Base-by-base conservation (phyloP, 2,113 vertebrate genomes). In the Bagarius yarrelli region DNA sequence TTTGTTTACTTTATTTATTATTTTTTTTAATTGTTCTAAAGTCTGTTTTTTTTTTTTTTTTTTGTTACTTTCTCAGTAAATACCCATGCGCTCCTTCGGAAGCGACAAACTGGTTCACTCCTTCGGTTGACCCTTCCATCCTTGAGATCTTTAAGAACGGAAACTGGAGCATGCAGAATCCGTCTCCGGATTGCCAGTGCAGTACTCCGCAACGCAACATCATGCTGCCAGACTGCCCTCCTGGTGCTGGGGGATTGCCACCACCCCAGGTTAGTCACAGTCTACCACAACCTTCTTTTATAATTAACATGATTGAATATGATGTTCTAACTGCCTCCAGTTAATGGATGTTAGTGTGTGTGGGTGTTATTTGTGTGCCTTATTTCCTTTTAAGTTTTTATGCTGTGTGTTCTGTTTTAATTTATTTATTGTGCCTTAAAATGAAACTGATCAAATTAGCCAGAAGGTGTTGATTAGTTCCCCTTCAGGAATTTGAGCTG, bases 151-250 rank as follows among this genome's bases (percentile, higher is more conserved):
- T 98, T 85, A 85, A 90, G 61, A 93, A 95, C 1, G 95, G 97
- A 32, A 99, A 98, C 87, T 98, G 98, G 98, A 96, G 90, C 34
- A 96, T 98, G 95, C 88, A 95, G 78, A 95, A 96, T 88, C 97
- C 98, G 34, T 98, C 97, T 0, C 98, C 98, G 0, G 60, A 93
- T 30, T 99, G 98, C 0, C 90, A 96, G 81, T 99, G 98, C 85
- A 95, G 96, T 90, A 97, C 89, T 2, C 93, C 96, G 12, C 85
- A 91, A 85, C 93, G 93, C 60, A 94, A 93, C 76, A 94, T 94
- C 89, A 96, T 98, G 93, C 87, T 99, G 34, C 97, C 98, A 0
- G 91, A 95, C 86, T 99, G 98, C 72, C 95, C 94, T 0, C 88
- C 89, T 0, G 97, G 95, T 0, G 97, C 96, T 0, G 97, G 98